phyloP scores from a whole-genome alignment of 2,113 vertebrate species.

The Perca flavescens region DNA sequence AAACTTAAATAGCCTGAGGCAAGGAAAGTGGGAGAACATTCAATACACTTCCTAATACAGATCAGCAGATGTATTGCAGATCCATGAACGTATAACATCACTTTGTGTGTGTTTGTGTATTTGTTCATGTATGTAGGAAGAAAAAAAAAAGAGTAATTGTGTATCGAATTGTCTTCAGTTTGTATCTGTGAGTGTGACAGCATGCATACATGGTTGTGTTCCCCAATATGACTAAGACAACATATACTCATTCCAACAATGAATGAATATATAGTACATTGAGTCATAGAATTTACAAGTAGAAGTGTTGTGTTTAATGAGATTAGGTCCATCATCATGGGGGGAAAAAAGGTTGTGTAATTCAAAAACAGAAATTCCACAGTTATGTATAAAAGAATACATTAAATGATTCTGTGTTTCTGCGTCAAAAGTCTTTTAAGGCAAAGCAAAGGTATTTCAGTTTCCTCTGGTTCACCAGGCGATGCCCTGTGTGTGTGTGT shows the following conservation, averaged over 20 bases:
- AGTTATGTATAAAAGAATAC: not conserved
- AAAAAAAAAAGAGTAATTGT: not conserved
- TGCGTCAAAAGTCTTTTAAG: slow-evolving; percentile 55
- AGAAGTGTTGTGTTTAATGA: no score
- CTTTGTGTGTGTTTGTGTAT: not conserved
- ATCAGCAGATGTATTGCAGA: not conserved
- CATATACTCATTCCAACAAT: no score
- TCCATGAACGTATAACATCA: not conserved
- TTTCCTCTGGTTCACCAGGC: slow-evolving; percentile 85
- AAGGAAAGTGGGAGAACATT: slow-evolving; percentile 7
- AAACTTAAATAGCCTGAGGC: slow-evolving; percentile 20
- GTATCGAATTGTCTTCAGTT: not conserved
- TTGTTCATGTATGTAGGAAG: not conserved
- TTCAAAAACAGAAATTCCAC: slow-evolving; percentile 11
- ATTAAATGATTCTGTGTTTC: not conserved
- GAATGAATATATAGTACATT: no score
- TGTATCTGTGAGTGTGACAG: not conserved
- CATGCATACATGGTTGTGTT: not conserved
- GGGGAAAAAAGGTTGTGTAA: no score
- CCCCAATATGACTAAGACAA: no score
- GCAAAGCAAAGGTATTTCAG: slow-evolving; percentile 7
- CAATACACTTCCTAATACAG: not conserved
- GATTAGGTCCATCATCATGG: no score
- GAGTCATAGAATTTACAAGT: no score
- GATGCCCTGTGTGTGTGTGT: slow-evolving; percentile 79